Percentiles rank a stretch among this genome's conserved stretches.
Evolutionary conservation across 2,888 invertebrate species (phyloP).

Genomic region (Taphrorychus bicolor): DNA sequence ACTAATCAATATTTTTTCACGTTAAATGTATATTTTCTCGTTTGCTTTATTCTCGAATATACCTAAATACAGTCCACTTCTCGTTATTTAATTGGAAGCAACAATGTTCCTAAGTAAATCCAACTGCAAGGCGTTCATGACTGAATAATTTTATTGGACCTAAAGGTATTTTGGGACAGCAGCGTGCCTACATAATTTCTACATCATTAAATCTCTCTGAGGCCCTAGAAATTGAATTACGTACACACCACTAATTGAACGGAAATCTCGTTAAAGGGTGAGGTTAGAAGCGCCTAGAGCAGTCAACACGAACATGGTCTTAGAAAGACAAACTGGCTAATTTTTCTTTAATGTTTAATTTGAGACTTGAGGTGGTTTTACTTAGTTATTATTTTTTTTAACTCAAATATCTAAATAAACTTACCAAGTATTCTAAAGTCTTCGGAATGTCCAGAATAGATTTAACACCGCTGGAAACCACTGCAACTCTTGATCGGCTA

Average conservation of each 20-base stretch:
- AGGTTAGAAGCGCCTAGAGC: no score
- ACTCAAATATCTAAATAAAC: no score
- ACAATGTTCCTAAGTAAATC: slow-evolving; percentile 10
- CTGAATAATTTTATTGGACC: slow-evolving; percentile 19
- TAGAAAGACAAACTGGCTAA: no score
- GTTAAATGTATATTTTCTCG: no score
- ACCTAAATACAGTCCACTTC: no score
- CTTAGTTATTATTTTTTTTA: no score
- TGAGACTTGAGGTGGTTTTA: no score
- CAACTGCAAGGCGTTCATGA: slow-evolving; percentile 4
- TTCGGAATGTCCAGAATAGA: slow-evolving; percentile 95
- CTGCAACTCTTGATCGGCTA: slow-evolving; percentile 84
- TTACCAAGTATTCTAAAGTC: slow-evolving; percentile 92
- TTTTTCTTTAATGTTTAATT: no score
- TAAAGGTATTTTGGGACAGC: slow-evolving; percentile 18
- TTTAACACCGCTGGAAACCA: slow-evolving; percentile 96
- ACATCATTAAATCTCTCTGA: slow-evolving; percentile 11
- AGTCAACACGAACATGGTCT: no score
- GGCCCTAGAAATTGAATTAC: slow-evolving; percentile 3
- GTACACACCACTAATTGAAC: slow-evolving; percentile 5
- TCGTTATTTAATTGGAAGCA: no score
- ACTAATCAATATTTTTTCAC: no score
- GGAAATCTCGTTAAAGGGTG: background rate
- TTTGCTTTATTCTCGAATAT: no score
- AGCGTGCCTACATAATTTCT: slow-evolving; percentile 11